Base-by-base conservation (phyloP, 1,140 invertebrate genomes). In the Ceratoteleas bidentatus region DNA sequence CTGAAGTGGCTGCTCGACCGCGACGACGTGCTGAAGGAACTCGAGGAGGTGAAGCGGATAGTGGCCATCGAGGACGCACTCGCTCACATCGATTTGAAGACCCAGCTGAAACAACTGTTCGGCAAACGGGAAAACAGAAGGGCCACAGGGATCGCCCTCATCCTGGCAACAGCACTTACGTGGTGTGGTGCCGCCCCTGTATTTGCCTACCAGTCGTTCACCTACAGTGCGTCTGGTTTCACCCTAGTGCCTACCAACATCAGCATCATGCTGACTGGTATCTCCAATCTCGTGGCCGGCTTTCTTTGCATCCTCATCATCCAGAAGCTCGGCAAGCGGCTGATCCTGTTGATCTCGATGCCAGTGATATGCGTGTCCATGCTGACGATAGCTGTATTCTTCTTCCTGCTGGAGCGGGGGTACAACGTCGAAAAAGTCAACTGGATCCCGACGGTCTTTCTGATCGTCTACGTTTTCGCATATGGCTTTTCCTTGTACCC, bases 141-240 rank as follows among this genome's bases (percentile, higher is more conserved):
- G 85, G 95, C 95, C 0, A 91, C 96, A 16, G 87, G 95, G 2
- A 94, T 97, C 58, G 94, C 94, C 5, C 87, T 97, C 4, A 94
- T 95, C 2, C 91, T 98, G 43, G 94, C 97, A 92, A 93, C 95
- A 86, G 95, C 96, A 84, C 95, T 97, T 87, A 95, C 96, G 81
- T 93, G 96, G 75, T 95, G 95, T 64, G 96, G 96, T n/a, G 94
- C 96, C 54, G 94, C 97, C 86, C 96, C 96, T 2, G 94, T 98
- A 40, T 95, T 97, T 72, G 97, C 97, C 87, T 97, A 96, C 87
- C 95, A 96, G 0, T 94, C 94, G 4, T 92, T 93, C 13, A 97
- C 96, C 86, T 97, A 95, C 87, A 81, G 93, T 34, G 93, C 93
- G n/a, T 95, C 96, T 16, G 96, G 95, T 13, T 95, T 94, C 60